Percentiles rank a stretch among this genome's conserved stretches.
Conservation (phyloP, 2,113 vertebrate genomes). For the Danio rerio region DNA sequence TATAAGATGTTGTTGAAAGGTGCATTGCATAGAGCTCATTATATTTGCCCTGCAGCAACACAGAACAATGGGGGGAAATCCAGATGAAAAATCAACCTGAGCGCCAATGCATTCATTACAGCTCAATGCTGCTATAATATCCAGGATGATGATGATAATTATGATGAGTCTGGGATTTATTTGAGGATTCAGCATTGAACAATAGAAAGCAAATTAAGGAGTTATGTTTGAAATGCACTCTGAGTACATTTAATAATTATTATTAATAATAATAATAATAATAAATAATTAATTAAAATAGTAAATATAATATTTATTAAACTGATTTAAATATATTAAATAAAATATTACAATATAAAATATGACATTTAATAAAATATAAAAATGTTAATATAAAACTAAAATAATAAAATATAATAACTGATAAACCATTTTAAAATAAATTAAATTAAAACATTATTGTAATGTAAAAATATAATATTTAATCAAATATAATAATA, state of each 20-base stretch:
- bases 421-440: too few relatives aligned
- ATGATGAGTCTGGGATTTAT: neutral
- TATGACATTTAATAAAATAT: too few relatives aligned
- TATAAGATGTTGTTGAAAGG: constrained; percentile 37
- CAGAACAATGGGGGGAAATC: neutral
- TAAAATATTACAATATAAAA: too few relatives aligned
- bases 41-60: constrained; percentile 2
- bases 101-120: neutral
- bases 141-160: neutral
- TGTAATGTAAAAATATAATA: too few relatives aligned
- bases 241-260: neutral
- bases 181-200: neutral
- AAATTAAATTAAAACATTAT: too few relatives aligned
- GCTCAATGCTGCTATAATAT: neutral
- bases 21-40: constrained; percentile 31
- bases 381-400: too few relatives aligned
- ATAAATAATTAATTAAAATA: too few relatives aligned
- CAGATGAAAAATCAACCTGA: neutral
- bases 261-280: too few relatives aligned
- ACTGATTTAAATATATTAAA: too few relatives aligned
- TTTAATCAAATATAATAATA: too few relatives aligned
- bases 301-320: too few relatives aligned
- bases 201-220: neutral
- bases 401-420: too few relatives aligned
- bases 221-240: neutral